Conservation (phyloP, 2,888 invertebrate genomes). For the Phania funesta region DNA sequence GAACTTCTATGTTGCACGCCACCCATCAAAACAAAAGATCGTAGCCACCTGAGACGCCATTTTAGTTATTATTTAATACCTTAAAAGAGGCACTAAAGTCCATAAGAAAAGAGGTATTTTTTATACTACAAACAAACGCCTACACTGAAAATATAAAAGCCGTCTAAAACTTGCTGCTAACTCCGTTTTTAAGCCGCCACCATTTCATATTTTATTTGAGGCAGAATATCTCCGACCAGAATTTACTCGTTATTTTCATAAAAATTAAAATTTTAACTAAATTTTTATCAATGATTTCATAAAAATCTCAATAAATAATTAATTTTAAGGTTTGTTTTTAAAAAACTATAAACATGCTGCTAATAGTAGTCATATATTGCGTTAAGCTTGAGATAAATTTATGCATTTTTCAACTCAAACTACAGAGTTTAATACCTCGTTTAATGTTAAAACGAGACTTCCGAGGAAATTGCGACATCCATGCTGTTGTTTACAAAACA, state of each 20-base stretch:
- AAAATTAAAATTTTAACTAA: neutral
- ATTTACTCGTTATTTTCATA: neutral
- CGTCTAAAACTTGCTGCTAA: too few relatives aligned
- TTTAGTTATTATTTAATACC: too few relatives aligned
- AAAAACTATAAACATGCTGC: constrained; percentile 2
- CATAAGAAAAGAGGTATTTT: too few relatives aligned
- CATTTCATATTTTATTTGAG: too few relatives aligned
- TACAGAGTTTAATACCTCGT: neutral
- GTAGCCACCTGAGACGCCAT: too few relatives aligned
- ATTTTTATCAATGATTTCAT: constrained; percentile 11
- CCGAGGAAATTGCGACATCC: constrained; percentile 68
- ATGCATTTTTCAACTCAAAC: constrained; percentile 20
- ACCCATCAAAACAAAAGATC: too few relatives aligned
- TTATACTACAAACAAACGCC: too few relatives aligned
- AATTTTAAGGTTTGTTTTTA: constrained; percentile 31
- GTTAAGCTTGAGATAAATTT: constrained; percentile 9
- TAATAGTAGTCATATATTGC: constrained; percentile 17
- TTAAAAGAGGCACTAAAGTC: too few relatives aligned
- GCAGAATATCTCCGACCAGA: neutral
- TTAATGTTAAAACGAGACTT: constrained; percentile 63
- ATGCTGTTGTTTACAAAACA: constrained; percentile 29
- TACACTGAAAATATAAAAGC: too few relatives aligned
- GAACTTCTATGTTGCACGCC: too few relatives aligned
- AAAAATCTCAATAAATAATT: constrained; percentile 37
- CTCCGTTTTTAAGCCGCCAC: too few relatives aligned